phyloP scores from a whole-genome alignment of 2,888 invertebrate species.

The Brenthis ino region DNA sequence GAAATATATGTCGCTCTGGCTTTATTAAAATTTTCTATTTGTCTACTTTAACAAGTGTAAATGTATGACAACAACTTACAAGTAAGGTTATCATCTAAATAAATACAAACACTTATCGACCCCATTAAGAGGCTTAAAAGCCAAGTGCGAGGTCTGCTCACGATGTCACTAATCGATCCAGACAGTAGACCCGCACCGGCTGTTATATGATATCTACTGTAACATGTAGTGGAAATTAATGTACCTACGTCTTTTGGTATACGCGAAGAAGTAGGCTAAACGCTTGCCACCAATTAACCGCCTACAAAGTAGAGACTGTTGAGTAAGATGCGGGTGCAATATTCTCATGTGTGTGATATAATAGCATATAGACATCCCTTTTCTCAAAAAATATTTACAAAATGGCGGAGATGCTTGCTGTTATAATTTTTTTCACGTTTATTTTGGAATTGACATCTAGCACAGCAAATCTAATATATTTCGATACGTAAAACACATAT shows the following conservation, averaged over 20 bases:
- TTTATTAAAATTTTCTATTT: no score
- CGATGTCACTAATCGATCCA: conserved; percentile 70
- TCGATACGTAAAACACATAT: no score
- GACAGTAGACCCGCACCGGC: conserved; percentile 40
- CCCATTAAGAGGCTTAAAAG: conserved; percentile 50
- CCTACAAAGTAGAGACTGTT: conserved; percentile 21
- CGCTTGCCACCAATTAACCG: conserved; percentile 19
- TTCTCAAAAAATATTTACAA: background rate
- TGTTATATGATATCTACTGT: conserved; percentile 36
- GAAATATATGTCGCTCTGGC: no score
- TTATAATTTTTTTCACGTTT: background rate
- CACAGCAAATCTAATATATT: no score
- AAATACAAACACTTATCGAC: background rate
- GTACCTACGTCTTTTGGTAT: conserved; percentile 31
- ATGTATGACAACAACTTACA: no score
- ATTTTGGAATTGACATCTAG: no score
- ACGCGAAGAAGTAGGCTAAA: conserved; percentile 24
- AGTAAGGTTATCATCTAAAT: no score
- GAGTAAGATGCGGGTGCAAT: conserved; percentile 31
- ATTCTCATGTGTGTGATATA: background rate
- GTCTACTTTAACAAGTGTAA: no score
- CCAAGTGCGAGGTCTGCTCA: conserved; percentile 55
- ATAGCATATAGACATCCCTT: background rate
- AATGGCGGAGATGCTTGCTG: background rate
- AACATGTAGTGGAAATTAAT: conserved; percentile 31